Base-by-base conservation (phyloP, 2,113 vertebrate genomes). In the Pangasianodon gigas region DNA sequence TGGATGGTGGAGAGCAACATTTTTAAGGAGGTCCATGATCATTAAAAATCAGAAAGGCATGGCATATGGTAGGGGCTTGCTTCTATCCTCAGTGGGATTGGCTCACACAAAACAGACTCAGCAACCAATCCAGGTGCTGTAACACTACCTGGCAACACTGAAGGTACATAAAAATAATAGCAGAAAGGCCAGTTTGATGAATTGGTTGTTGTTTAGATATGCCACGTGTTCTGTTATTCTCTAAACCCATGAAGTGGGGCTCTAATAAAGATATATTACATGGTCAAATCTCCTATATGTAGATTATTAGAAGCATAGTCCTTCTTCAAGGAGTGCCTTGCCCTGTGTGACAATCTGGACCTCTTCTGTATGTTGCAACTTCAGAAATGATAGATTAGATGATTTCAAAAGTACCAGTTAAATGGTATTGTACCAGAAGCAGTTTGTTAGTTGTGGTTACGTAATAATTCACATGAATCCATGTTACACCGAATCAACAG, bases 11-110 rank as follows among this genome's bases (percentile, higher is more conserved):
- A 89, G 87, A 71, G 88, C 86, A 93, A 93, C 93, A 94, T 94
- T 96, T 96, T 96, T 95, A 96, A 96, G 92, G 85, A 91, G 92
- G 92, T 92, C 88, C 81, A 92, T 89, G 93, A 94, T 96, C 94
- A 95, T 96, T 96, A 96, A 95, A 95, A 75, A 95, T 93, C 91
- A 95, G 94, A 95, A 95, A 93, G 79, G 93, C 92, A 92, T 92
- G 93, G 93, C 93, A 87, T 92, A 89, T 75, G 87, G 87, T 93
- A 92, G 75, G 5, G 16, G 80, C 90, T 87, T 93, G 92, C 94
- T 94, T 95, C 91, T 93, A 91, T 90, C 82, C 21, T 51, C 89
- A 88, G 88, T 77, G 56, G 92, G 95, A 96, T 96, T 96, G 96
- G 96, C 91, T 95, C 92, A 93, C 89, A 85, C 44, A 5, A 87